Evolutionary conservation across 2,797 vertebrate genomes (phyloP).

Genomic region (Myotis findleyi): DNA sequence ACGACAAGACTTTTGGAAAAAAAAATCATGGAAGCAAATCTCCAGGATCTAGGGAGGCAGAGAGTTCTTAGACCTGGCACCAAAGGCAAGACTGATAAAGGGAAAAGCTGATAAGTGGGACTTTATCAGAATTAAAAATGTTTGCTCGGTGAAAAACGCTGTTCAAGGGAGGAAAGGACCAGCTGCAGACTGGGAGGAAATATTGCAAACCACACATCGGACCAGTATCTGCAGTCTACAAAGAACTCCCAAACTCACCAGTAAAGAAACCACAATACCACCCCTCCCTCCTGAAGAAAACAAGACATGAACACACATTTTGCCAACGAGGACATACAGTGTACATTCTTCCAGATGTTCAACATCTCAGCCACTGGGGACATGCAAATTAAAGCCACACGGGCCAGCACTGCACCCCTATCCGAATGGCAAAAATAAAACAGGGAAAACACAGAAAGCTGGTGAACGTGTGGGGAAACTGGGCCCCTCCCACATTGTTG

Average conservation of each 20-base stretch:
- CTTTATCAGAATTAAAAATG: neutral
- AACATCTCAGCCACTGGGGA: neutral
- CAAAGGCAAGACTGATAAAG: neutral
- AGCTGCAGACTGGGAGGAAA: neutral
- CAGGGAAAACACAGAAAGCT: neutral
- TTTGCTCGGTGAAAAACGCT: neutral
- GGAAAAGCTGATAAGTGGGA: neutral
- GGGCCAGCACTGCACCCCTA: neutral
- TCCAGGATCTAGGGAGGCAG: neutral
- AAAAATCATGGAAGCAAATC: neutral
- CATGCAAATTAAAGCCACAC: neutral
- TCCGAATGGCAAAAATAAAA: too few relatives aligned
- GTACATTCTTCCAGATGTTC: too few relatives aligned
- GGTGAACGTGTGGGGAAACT: neutral
- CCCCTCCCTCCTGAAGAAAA: neutral
- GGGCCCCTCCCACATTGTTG: fast-evolving
- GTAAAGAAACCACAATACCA: neutral
- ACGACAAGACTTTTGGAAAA: neutral
- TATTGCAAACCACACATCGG: neutral
- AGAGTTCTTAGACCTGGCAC: neutral
- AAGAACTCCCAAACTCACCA: neutral
- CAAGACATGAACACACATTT: neutral
- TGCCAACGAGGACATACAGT: fast-evolving
- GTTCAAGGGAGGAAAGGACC: neutral
- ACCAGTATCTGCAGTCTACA: neutral